Conservation (phyloP, 2,888 invertebrate genomes). For the Yponomeuta cagnagella region DNA sequence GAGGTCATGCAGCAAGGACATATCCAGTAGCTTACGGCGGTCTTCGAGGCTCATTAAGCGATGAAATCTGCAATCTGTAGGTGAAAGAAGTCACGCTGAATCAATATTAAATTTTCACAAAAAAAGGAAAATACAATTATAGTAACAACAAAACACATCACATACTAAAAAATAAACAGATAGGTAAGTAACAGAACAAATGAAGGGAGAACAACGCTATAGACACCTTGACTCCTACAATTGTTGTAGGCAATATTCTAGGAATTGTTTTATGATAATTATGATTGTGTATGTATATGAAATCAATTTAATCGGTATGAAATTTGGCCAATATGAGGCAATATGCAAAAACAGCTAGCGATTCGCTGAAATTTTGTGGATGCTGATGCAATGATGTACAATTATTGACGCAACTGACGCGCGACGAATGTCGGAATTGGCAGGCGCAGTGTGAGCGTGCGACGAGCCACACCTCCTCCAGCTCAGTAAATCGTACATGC, state of each 20-base stretch:
- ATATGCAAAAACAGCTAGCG: neutral
- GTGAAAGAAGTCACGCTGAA: neutral
- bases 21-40: too few species aligned
- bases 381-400: slow-evolving; percentile 13
- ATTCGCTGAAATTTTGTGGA: neutral
- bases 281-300: neutral
- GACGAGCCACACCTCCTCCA: slow-evolving; percentile 16
- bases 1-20: too few species aligned
- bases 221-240: too few species aligned
- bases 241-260: too few species aligned
- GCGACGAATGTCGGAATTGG: slow-evolving; percentile 31
- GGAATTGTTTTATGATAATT: too few species aligned
- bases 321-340: neutral
- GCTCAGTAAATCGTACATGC: slow-evolving; percentile 18
- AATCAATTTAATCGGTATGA: neutral
- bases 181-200: too few species aligned
- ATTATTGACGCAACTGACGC: slow-evolving; percentile 9
- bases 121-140: neutral
- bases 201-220: too few species aligned
- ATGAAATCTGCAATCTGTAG: too few species aligned
- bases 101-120: neutral
- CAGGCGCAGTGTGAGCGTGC: slow-evolving; percentile 23
- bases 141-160: too few species aligned
- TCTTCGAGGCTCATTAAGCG: too few species aligned
- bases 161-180: too few species aligned